Evolutionary conservation across 2,888 invertebrate species (phyloP), one percentile per base, ranked within the genome.

Genomic region (Andrena flavipes): DNA sequence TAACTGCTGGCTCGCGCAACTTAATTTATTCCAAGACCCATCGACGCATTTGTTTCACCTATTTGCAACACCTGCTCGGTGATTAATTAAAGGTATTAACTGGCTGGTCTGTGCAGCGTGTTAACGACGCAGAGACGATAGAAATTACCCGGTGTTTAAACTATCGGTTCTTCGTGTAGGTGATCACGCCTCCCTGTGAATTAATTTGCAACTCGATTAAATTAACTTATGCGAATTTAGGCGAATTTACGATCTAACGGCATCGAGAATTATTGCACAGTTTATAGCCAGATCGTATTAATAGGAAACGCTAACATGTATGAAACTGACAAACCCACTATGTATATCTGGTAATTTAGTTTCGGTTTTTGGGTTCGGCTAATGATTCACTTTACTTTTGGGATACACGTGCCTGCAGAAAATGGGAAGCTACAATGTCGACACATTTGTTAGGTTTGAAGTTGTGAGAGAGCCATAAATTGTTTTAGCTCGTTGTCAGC

Each of bases 61-160:
- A 60, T 84, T 84, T 65, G 73, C 70, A 35, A 64, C 73, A 69
- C 60, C 79, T 74, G 76, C 56, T 69, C 67, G 56, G 51, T 87
- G 82, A 87, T 87, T 87, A 87, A 87, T 87, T 79, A 75, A 85
- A 72, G 20, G 42, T 29, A 81, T 77, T 82, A 74, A 76, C 71
- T 64, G n/a, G 74, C 59, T 60, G 35, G 65, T 68, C 16, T 7
- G 74, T 68, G 73, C 67, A 49, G 60, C 62, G 76, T 54, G 59
- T 56, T 76, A 65, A 67, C 54, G 59, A 71, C 54, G 67, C 69
- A 69, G 33, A 67, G 77, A 69, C 76, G 65, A 79, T 76, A 77
- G 87, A 80, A 87, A 85, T 85, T 87, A 81, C 81, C 76, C 49
- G 81, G 59, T 60, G 74, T 82, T 87, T 74, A 76, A 84, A 63